A percentile compares a stretch with the other conserved stretches of the same genome.
Evolutionary conservation across 2,113 vertebrate species (phyloP).

Genomic region (Zosterops lateralis): DNA sequence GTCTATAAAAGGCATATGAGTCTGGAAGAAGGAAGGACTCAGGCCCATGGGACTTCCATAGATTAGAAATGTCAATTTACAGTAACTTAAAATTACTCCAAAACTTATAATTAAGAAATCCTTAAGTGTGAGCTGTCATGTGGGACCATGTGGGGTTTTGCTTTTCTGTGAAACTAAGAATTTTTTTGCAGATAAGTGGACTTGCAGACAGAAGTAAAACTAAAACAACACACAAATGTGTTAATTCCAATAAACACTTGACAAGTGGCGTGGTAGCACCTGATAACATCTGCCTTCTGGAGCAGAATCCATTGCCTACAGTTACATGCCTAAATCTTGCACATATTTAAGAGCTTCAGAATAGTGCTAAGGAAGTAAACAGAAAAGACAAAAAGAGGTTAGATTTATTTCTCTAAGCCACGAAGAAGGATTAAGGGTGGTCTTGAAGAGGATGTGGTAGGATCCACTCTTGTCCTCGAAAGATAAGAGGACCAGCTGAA

Average conservation of each 20-base stretch:
- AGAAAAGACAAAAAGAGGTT: background rate
- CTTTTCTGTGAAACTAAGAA: constrained; percentile 8
- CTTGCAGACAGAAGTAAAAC: background rate
- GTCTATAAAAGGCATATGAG: background rate
- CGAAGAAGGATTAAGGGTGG: background rate
- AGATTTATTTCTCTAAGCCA: background rate
- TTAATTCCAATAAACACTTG: background rate
- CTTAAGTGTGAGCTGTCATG: background rate
- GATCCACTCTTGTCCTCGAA: background rate
- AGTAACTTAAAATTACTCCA: background rate
- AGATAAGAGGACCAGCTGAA: background rate
- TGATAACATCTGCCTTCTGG: background rate
- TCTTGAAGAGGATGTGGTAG: background rate
- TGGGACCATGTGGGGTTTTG: background rate
- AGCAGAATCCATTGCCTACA: background rate
- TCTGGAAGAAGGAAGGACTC: background rate
- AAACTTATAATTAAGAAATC: background rate
- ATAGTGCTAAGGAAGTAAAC: background rate
- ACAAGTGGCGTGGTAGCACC: background rate
- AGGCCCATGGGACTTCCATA: background rate
- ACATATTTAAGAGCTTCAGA: background rate
- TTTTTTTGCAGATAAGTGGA: background rate
- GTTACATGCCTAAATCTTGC: background rate
- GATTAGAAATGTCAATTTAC: background rate
- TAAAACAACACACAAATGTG: background rate